Conservation (phyloP, 2,797 vertebrate genomes). For the Oryzias dopingdopingensis region DNA sequence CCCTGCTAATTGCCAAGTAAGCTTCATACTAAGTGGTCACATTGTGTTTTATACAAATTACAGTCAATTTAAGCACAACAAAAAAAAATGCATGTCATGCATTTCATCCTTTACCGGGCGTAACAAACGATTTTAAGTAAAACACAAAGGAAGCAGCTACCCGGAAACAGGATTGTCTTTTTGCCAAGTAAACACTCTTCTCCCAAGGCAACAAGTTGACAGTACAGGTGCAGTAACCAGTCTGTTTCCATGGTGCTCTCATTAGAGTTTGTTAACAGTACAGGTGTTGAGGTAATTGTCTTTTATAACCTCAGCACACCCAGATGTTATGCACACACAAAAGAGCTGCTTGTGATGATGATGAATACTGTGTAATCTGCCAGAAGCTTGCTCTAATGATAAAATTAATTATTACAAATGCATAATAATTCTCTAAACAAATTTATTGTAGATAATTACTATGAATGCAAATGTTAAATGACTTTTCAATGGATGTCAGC, state of each 20-base stretch:
- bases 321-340: constrained; percentile 25
- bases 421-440: background rate
- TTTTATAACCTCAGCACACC: constrained; percentile 45
- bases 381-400: constrained; percentile 1
- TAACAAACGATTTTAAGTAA: constrained; percentile 33
- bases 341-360: constrained; percentile 6
- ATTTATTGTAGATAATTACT: background rate
- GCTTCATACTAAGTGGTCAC: constrained; percentile 36
- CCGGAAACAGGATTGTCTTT: constrained; percentile 46
- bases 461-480: background rate
- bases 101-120: constrained; percentile 41
- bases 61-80: constrained; percentile 43
- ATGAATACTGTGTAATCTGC: constrained; percentile 9
- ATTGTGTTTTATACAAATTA: constrained; percentile 51
- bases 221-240: constrained; percentile 67
- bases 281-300: constrained; percentile 73
- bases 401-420: constrained; percentile 11
- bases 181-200: constrained; percentile 50
- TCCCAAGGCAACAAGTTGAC: constrained; percentile 36
- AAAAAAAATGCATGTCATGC: constrained; percentile 26
- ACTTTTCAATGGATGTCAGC: background rate
- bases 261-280: constrained; percentile 74
- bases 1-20: constrained; percentile 18
- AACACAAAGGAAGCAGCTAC: constrained; percentile 58
- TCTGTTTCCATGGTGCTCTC: constrained; percentile 69